Conservation (phyloP, 2,113 vertebrate species). For the Erythrolamprus reginae region DNA sequence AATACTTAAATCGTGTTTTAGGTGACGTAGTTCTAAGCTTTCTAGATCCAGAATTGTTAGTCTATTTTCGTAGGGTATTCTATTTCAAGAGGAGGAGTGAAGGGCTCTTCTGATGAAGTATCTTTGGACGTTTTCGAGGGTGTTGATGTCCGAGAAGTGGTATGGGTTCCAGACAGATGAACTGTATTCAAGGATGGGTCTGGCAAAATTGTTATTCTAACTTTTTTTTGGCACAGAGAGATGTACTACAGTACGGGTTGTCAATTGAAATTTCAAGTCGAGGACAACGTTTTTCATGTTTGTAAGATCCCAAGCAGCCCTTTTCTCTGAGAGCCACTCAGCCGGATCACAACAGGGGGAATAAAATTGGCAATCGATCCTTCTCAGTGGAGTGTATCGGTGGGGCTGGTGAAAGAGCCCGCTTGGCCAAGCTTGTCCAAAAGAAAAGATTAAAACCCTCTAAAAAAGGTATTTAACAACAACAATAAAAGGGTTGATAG, state of each 20-base stretch:
- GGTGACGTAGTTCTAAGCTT: too few species aligned
- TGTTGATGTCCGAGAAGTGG: too few species aligned
- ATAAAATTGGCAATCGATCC: background rate
- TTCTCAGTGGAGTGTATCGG: background rate
- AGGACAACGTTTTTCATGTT: background rate
- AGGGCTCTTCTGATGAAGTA: too few species aligned
- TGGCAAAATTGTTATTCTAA: background rate
- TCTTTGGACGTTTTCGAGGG: too few species aligned
- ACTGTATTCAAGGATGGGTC: too few species aligned
- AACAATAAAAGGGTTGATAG: too few species aligned
- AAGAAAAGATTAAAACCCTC: background rate
- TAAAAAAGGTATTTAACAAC: background rate
- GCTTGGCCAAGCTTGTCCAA: background rate
- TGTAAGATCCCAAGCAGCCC: background rate
- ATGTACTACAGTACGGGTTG: background rate
- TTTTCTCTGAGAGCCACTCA: background rate
- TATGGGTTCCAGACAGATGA: too few species aligned
- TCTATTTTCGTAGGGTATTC: too few species aligned
- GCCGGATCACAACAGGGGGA: background rate
- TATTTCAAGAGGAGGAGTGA: too few species aligned
- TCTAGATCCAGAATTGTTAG: too few species aligned
- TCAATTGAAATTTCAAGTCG: background rate
- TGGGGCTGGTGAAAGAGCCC: background rate
- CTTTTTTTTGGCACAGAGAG: background rate
- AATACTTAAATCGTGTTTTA: too few species aligned